Conservation (phyloP, 2,888 invertebrate species). For the Conus canariensis region DNA sequence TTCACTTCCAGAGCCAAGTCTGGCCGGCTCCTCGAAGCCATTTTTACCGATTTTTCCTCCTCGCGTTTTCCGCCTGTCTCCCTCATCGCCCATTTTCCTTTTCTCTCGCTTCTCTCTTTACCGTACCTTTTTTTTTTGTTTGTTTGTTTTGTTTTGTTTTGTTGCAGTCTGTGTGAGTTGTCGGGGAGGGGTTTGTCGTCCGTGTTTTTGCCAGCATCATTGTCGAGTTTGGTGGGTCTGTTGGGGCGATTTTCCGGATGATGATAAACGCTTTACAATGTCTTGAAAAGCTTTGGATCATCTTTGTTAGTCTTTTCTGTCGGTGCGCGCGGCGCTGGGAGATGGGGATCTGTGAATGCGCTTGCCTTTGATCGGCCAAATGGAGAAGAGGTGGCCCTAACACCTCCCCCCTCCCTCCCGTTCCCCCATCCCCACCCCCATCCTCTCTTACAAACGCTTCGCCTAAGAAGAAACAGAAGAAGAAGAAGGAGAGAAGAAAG, state of each 20-base stretch:
- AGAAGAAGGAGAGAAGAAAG: neutral
- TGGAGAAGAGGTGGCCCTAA: neutral
- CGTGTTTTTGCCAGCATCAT: conserved; percentile 26
- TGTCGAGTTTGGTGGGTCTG: neutral
- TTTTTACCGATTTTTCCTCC: neutral
- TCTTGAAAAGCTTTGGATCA: conserved; percentile 24
- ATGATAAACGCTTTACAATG: conserved; percentile 32
- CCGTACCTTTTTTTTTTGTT: neutral
- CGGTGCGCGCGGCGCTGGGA: neutral
- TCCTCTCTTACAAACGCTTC: too few species aligned
- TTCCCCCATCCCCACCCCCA: too few species aligned
- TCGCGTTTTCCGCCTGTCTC: neutral
- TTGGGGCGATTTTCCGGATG: conserved; percentile 27
- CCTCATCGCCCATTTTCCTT: neutral
- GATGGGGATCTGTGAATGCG: conserved; percentile 7
- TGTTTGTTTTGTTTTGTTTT: neutral
- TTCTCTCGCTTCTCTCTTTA: neutral
- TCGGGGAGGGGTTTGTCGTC: neutral
- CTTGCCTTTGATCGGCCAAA: conserved; percentile 32
- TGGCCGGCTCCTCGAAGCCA: neutral
- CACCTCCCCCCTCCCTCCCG: too few species aligned
- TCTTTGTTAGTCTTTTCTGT: conserved; percentile 33
- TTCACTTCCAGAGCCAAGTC: neutral
- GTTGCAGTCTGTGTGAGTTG: neutral
- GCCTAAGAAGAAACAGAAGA: too few species aligned